A percentile compares a stretch with the other conserved stretches of the same genome.
phyloP scores from a whole-genome alignment of 2,113 vertebrate species.

The Bucco capensis region DNA sequence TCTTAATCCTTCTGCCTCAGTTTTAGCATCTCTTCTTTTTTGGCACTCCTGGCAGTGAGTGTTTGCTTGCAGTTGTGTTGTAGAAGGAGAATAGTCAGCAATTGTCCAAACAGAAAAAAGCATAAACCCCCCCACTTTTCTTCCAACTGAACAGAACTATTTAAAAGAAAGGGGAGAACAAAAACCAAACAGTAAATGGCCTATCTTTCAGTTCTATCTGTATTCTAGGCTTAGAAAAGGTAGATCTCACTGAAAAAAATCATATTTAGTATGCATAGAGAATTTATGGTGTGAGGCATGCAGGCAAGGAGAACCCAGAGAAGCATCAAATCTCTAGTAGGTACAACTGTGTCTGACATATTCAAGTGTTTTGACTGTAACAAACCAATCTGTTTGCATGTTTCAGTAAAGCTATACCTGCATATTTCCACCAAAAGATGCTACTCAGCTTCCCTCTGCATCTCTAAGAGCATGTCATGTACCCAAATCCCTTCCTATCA shows the following conservation, averaged over 20 bases:
- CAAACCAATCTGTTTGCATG: background rate
- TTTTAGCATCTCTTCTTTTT: too few relatives aligned
- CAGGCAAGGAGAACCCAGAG: background rate
- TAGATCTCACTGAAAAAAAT: background rate
- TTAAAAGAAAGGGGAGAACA: background rate
- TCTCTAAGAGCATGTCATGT: background rate
- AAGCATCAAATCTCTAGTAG: background rate
- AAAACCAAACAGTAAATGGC: background rate
- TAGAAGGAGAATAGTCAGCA: background rate
- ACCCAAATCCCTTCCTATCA: background rate
- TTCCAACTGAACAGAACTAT: background rate
- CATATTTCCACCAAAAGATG: background rate
- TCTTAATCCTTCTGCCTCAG: too few relatives aligned
- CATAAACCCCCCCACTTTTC: too few relatives aligned
- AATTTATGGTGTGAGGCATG: background rate
- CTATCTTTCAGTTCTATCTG: constrained; percentile 7
- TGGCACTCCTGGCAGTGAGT: background rate
- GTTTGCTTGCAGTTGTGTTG: background rate
- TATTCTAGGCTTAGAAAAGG: background rate
- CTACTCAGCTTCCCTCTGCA: background rate
- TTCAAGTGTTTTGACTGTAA: constrained; percentile 22
- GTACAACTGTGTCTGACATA: background rate
- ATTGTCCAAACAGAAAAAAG: background rate
- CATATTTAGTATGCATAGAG: constrained; percentile 1
- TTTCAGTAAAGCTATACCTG: background rate